Conservation (phyloP, 2,888 invertebrate species). For the Idaea biselata region DNA sequence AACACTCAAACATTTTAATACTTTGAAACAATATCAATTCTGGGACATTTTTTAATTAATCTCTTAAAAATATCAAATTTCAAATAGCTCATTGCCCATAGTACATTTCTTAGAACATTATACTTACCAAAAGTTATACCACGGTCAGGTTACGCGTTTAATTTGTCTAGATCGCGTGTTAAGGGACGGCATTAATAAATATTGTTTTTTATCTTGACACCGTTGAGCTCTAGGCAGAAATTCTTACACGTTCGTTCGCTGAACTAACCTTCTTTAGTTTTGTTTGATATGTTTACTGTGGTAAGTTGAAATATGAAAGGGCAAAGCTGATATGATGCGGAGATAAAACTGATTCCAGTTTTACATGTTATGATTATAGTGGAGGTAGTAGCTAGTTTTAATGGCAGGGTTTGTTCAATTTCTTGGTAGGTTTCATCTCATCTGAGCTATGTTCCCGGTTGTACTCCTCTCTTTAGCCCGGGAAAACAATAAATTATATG, state of each 20-base stretch:
- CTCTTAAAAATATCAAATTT: conserved; percentile 36
- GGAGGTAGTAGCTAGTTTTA: conserved; percentile 7
- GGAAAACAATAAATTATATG: too few relatives aligned
- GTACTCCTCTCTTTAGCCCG: too few relatives aligned
- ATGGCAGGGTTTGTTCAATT: not conserved
- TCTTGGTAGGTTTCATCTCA: too few relatives aligned
- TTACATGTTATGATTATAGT: not conserved
- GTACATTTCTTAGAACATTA: conserved; percentile 50
- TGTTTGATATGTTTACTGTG: conserved; percentile 38
- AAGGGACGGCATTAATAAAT: conserved; percentile 68
- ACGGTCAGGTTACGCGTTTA: conserved; percentile 74
- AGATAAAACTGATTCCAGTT: conserved; percentile 21
- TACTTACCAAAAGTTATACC: conserved; percentile 50
- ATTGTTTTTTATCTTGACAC: conserved; percentile 73
- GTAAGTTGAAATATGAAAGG: conserved; percentile 38
- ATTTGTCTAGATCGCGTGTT: conserved; percentile 77
- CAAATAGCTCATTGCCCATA: conserved; percentile 35
- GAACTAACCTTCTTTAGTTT: conserved; percentile 59
- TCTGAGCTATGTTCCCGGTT: too few relatives aligned
- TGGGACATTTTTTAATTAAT: conserved; percentile 33
- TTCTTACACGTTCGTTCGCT: conserved; percentile 74
- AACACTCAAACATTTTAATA: not conserved
- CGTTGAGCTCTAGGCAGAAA: conserved; percentile 65
- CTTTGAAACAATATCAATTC: not conserved
- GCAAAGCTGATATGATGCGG: conserved; percentile 31